Evolutionary conservation across 2,888 invertebrate species (phyloP).

Genomic region (Agapostemon virescens): DNA sequence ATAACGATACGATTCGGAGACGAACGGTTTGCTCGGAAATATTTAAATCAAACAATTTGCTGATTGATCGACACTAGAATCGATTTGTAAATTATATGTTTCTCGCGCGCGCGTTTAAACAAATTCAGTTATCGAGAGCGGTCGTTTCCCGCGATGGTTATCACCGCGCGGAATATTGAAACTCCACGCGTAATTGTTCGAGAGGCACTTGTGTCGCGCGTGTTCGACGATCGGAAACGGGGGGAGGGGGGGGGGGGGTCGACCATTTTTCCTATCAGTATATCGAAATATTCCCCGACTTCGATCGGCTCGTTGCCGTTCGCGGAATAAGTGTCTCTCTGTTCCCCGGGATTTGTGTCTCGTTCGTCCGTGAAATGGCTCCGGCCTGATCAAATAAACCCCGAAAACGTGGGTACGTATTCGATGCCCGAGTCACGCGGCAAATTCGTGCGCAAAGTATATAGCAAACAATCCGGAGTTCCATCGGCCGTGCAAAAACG

Average conservation of each 20-base stretch:
- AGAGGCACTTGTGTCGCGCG: not conserved
- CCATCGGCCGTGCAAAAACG: not conserved
- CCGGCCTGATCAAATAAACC: constrained; percentile 10
- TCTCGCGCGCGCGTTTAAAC: not conserved
- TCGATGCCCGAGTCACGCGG: constrained; percentile 1
- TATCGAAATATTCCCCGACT: constrained; percentile 2
- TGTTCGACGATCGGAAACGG: no score
- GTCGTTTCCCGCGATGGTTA: not conserved
- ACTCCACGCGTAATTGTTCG: not conserved
- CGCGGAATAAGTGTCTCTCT: not conserved
- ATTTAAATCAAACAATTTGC: not conserved
- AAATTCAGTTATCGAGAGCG: not conserved
- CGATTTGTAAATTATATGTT: not conserved
- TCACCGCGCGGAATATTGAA: constrained; percentile 2
- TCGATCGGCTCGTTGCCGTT: not conserved
- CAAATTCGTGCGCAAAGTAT: constrained; percentile 18
- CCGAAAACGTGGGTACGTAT: constrained; percentile 4
- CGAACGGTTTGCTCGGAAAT: not conserved
- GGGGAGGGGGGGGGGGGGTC: not conserved
- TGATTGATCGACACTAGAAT: not conserved
- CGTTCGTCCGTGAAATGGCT: not conserved
- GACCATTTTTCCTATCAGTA: not conserved
- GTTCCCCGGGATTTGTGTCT: not conserved
- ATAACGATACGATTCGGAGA: not conserved
- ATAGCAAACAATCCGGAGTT: constrained; percentile 1